These are phyloP conservation scores for Odontomyia ornata DNA, from an alignment of 2,888 invertebrate species.

Conservation along the genomic window DNA sequence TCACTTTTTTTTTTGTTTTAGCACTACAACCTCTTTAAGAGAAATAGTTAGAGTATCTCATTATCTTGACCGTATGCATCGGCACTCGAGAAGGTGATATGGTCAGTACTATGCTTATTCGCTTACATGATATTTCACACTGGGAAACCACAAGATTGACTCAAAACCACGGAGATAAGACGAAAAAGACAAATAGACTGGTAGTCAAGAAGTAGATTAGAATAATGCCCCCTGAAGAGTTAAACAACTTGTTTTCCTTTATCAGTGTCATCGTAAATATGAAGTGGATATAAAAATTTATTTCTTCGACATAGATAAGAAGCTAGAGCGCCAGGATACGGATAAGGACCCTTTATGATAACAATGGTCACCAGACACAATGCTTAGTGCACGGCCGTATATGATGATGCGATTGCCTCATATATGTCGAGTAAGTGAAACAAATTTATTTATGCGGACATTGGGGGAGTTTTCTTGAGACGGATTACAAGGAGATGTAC, in stretches of 20 bases:
- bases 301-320: constrained; percentile 47
- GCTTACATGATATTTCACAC: not conserved
- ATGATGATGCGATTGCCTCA: constrained; percentile 42
- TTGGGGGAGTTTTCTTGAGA: constrained; percentile 37
- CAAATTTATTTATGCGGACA: constrained; percentile 63
- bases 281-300: constrained; percentile 51
- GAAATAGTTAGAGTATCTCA: no score
- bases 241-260: constrained; percentile 50
- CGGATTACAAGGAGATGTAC: constrained; percentile 40
- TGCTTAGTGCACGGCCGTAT: not conserved
- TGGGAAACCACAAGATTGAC: not conserved
- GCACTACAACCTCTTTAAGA: no score
- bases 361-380: constrained; percentile 60
- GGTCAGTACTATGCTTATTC: no score
- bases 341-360: constrained; percentile 53
- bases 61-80: no score
- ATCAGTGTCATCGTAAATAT: constrained; percentile 51
- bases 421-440: constrained; percentile 57
- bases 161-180: not conserved
- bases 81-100: no score
- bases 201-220: constrained; percentile 41
- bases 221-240: constrained; percentile 44
- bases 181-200: not conserved
- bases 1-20: no score
- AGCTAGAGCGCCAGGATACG: constrained; percentile 27